A percentile compares a stretch with the other conserved stretches of the same genome.
These are phyloP conservation scores for Parnassius glacialis DNA, from an alignment of 2,888 invertebrate species.

Conservation along the genomic window DNA sequence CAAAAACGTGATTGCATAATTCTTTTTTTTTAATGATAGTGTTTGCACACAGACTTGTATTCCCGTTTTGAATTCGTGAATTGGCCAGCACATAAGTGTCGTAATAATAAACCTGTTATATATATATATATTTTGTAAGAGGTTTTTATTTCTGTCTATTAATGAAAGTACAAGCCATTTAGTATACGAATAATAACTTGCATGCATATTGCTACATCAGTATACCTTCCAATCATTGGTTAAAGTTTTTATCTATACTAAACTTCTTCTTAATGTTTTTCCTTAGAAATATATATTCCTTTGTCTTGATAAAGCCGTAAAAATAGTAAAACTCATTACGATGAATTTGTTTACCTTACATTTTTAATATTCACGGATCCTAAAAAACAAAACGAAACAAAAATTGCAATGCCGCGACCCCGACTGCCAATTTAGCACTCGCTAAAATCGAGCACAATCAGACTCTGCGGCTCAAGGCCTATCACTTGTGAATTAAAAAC, in stretches of 20 bases:
- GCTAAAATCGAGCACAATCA: conserved; percentile 49
- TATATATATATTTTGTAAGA: conserved; percentile 26
- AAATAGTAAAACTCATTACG: too few species aligned
- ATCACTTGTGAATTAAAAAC: conserved; percentile 55
- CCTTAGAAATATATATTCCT: too few species aligned
- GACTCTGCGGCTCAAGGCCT: conserved; percentile 49
- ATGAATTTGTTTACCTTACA: too few species aligned
- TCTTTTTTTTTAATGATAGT: conserved; percentile 7
- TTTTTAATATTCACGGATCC: too few species aligned
- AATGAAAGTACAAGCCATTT: conserved; percentile 6
- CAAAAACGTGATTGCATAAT: conserved; percentile 5
- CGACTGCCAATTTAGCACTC: conserved; percentile 48
- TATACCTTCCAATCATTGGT: too few species aligned
- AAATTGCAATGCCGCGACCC: conserved; percentile 42
- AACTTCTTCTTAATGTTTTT: too few species aligned
- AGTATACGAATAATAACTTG: too few species aligned
- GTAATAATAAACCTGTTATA: conserved; percentile 30
- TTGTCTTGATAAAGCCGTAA: too few species aligned
- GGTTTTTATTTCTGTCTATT: conserved; percentile 27
- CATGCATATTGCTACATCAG: too few species aligned
- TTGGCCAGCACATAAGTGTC: conserved; percentile 24
- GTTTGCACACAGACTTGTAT: conserved; percentile 6
- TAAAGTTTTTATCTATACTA: too few species aligned
- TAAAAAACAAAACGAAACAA: conserved; percentile 26
- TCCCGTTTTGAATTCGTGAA: conserved; percentile 19